phyloP scores from a whole-genome alignment of 1,140 invertebrate genomes.

The Cyphomyrmex costatus region DNA sequence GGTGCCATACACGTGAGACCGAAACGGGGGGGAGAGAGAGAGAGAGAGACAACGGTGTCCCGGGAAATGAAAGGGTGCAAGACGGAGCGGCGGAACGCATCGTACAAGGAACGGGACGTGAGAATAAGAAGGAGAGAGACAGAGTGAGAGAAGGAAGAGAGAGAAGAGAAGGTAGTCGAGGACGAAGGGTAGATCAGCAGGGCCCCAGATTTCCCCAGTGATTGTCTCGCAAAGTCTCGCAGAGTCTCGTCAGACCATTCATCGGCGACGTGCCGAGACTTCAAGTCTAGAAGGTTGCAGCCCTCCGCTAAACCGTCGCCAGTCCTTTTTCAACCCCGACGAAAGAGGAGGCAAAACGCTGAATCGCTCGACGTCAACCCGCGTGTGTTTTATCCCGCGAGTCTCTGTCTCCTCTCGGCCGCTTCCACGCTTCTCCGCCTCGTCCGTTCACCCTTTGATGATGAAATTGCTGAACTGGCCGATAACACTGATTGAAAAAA shows the following conservation, averaged over 20 bases:
- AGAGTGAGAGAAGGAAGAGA: slow-evolving; percentile 19
- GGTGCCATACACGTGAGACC: slow-evolving; percentile 63
- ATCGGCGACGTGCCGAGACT: slow-evolving; percentile 86
- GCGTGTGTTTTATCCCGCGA: slow-evolving; percentile 70
- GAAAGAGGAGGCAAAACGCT: slow-evolving; percentile 34
- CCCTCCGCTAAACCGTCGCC: slow-evolving; percentile 68
- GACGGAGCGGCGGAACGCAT: slow-evolving; percentile 29
- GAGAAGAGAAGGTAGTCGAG: slow-evolving; percentile 26
- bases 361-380: slow-evolving; percentile 42
- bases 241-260: slow-evolving; percentile 86
- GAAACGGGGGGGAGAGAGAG: slow-evolving; percentile 18
- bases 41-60: slow-evolving; percentile 15
- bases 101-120: neutral
- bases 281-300: slow-evolving; percentile 78
- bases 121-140: neutral
- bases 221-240: slow-evolving; percentile 85
- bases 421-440: slow-evolving; percentile 2
- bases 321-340: slow-evolving; percentile 58
- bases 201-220: slow-evolving; percentile 86
- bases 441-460: slow-evolving; percentile 54
- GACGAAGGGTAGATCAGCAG: slow-evolving; percentile 74
- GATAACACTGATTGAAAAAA: slow-evolving; percentile 84
- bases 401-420: slow-evolving; percentile 49
- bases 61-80: slow-evolving; percentile 49
- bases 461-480: slow-evolving; percentile 80